These are phyloP conservation scores for Ammospiza caudacuta DNA, from an alignment of 2,113 vertebrate species.

Conservation along the genomic window DNA sequence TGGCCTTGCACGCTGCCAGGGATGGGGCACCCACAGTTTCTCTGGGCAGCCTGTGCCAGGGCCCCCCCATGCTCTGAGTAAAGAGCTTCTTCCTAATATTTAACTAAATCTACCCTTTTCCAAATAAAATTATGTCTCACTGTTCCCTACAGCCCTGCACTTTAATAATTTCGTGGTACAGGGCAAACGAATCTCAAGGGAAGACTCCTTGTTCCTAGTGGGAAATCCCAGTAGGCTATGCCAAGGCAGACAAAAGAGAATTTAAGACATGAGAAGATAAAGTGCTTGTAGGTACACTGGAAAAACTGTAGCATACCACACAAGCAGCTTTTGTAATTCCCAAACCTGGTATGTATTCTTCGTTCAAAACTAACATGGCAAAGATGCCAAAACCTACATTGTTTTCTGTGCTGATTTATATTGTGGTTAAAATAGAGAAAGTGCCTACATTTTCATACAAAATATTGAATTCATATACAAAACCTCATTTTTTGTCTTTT, in stretches of 20 bases:
- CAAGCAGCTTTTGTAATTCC: conserved; percentile 74
- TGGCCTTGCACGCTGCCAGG: neutral
- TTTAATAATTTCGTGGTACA: neutral
- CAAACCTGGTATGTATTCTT: conserved; percentile 66
- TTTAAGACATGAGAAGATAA: conserved; percentile 19
- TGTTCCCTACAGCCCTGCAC: neutral
- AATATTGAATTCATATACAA: conserved; percentile 37
- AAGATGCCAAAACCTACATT: conserved; percentile 73
- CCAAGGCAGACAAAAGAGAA: conserved; percentile 36
- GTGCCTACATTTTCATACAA: conserved; percentile 37
- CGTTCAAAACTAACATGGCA: conserved; percentile 71
- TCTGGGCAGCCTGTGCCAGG: neutral
- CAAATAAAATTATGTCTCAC: neutral
- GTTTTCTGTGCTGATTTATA: conserved; percentile 76
- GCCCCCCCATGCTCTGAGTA: accelerated
- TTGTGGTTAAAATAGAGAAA: conserved; percentile 63
- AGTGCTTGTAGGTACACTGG: conserved; percentile 35
- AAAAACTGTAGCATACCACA: conserved; percentile 67
- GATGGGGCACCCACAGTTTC: accelerated
- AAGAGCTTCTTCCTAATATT: neutral
- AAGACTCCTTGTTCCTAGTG: neutral
- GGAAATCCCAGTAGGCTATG: conserved; percentile 3
- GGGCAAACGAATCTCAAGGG: neutral
- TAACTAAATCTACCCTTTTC: neutral
- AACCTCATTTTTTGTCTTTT: neutral